Conservation (phyloP, 2,888 invertebrate species). For the Fragum fragum region DNA sequence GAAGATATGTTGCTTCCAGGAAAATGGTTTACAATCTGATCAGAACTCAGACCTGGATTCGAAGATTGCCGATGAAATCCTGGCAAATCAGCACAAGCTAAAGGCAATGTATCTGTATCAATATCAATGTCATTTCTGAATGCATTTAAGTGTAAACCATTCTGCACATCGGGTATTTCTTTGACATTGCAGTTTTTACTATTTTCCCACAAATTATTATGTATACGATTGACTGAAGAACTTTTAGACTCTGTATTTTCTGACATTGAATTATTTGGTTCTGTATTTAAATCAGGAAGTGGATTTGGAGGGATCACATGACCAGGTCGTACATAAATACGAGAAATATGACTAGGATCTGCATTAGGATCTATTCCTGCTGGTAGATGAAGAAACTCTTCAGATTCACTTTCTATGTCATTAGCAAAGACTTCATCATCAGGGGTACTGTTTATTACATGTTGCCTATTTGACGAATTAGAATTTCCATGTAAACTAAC, state of each 20-base stretch:
- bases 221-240: conserved; percentile 17
- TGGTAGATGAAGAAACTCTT: conserved; percentile 19
- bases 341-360: conserved; percentile 15
- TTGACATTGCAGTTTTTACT: conserved; percentile 31
- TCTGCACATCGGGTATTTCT: neutral
- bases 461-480: neutral
- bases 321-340: conserved; percentile 31
- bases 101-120: conserved; percentile 4
- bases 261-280: neutral
- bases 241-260: neutral
- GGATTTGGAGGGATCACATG: conserved; percentile 1
- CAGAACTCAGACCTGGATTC: conserved; percentile 1
- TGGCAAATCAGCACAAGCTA: conserved; percentile 22
- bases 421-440: conserved; percentile 5
- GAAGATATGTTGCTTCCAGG: neutral
- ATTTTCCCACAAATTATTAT: conserved; percentile 49
- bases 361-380: conserved; percentile 34
- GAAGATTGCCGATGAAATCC: neutral
- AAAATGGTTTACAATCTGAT: conserved; percentile 19
- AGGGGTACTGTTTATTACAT: neutral
- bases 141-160: conserved; percentile 3
- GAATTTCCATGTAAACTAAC: conserved; percentile 3
- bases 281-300: neutral
- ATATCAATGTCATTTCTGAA: conserved; percentile 41
- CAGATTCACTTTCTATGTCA: neutral